phyloP scores from a whole-genome alignment of 2,888 invertebrate genomes.

The Heliconius cydno region DNA sequence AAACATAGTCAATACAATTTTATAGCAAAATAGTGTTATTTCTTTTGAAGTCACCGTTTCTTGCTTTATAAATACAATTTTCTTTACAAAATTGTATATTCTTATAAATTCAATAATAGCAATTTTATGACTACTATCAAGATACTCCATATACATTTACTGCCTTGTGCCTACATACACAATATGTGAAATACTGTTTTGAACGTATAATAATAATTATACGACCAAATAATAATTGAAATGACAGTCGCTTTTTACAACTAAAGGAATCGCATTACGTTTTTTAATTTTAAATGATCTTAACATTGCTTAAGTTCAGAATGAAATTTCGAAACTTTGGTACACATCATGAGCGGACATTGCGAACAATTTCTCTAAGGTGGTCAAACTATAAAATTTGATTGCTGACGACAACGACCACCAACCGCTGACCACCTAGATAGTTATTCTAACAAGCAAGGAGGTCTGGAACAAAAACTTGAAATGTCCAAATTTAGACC shows the following conservation, averaged over 20 bases:
- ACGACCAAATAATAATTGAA: not conserved
- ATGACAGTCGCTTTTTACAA: conserved; percentile 1
- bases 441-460: conserved; percentile 43
- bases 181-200: conserved; percentile 1
- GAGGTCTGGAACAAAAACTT: conserved; percentile 56
- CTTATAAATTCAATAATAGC: not conserved
- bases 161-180: not conserved
- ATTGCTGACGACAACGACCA: conserved; percentile 44
- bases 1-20: conserved; percentile 50
- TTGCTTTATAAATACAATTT: not conserved
- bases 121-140: not conserved
- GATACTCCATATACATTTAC: not conserved
- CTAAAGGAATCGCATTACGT: not conserved
- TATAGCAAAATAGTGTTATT: conserved; percentile 4
- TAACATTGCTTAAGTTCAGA: conserved; percentile 16
- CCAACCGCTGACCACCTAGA: conserved; percentile 54
- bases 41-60: not conserved
- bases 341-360: conserved; percentile 24
- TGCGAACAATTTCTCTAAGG: conserved; percentile 31
- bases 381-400: conserved; percentile 39
- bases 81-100: not conserved
- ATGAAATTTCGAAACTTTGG: conserved; percentile 10
- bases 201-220: not conserved
- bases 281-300: conserved; percentile 18
- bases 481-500: conserved; percentile 51